Evolutionary conservation across 2,113 vertebrate species (phyloP), one percentile per base, ranked within the genome.

Genomic region (Alouatta palliata): DNA sequence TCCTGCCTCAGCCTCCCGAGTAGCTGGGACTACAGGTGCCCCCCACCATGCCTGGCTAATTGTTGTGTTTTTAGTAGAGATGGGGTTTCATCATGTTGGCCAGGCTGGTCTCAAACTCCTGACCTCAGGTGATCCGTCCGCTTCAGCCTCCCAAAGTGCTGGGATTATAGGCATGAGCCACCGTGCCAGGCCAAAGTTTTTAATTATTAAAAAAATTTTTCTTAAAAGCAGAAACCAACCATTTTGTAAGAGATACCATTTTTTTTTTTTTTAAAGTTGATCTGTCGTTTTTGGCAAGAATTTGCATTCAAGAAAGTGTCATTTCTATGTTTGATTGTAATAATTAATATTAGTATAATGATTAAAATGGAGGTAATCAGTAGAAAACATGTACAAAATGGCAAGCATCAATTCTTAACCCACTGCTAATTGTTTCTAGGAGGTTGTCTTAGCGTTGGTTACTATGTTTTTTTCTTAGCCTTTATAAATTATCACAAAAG

Each of bases 391-490:
- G 0, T 73, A 9, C 73, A 30, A 79, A 71, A 82, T 82, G 76
- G 19, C 30, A 94, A 81, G 17, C 43, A 82, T 21, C 1, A 17
- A 0, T 58, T 98, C 52, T 95, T 94, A 45, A 81, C 35, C 37
- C 91, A 66, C 0, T 3, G 8, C 12, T 91, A 1, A 54, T 92
- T 96, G 54, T 95, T 97, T 58, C 54, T 94, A 1, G 35, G 85
- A 96, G n/a, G 47, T 45, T 85, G 81, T 58, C 12, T 43, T 61
- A 75, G 52, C 81, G 32, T 83, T 73, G 58, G 66, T 96, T 94
- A 40, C 40, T 37, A 0, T 90, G 37, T 3, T 40, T 68, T 96
- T 95, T 71, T 47, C 87, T 96, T 40, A 20, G n/a, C 25, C 81
- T 40, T 91, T 73, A 27, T 0, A 77, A 90, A 86, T 82, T 13